Evolutionary conservation across 2,113 vertebrate genomes (phyloP).

Genomic region (Ptychochromis oligacanthus): DNA sequence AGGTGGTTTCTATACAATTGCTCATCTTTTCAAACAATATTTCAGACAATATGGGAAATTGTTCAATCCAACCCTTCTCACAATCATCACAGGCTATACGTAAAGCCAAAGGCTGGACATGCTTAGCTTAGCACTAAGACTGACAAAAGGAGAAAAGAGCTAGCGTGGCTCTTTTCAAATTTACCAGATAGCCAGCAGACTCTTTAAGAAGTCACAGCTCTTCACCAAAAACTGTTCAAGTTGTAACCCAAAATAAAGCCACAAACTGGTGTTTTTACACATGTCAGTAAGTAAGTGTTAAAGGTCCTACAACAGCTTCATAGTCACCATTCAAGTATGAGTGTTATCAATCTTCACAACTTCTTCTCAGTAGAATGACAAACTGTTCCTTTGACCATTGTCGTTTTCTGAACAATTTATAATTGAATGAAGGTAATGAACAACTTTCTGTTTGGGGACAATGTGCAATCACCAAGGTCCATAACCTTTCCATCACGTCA

Average conservation of each 20-base stretch:
- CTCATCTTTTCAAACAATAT: neutral
- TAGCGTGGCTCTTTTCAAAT: too few species aligned
- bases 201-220: too few species aligned
- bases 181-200: too few species aligned
- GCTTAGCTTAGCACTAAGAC: too few species aligned
- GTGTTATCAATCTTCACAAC: neutral
- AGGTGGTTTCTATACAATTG: neutral
- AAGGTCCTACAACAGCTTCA: neutral
- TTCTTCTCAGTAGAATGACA: neutral
- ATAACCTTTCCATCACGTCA: neutral
- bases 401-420: neutral
- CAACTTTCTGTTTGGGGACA: neutral
- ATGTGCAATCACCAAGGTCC: neutral
- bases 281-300: fast-evolving
- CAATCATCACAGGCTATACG: neutral
- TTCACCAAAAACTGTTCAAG: too few species aligned
- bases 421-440: neutral
- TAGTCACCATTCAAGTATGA: neutral
- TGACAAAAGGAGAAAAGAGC: too few species aligned
- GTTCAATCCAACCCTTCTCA: too few species aligned
- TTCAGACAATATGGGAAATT: neutral
- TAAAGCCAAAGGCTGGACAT: too few species aligned
- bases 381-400: neutral
- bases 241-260: too few species aligned
- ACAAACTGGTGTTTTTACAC: too few species aligned